Conservation (phyloP, 92 coral and sea anemone species). For the Pocillopora grandis region DNA sequence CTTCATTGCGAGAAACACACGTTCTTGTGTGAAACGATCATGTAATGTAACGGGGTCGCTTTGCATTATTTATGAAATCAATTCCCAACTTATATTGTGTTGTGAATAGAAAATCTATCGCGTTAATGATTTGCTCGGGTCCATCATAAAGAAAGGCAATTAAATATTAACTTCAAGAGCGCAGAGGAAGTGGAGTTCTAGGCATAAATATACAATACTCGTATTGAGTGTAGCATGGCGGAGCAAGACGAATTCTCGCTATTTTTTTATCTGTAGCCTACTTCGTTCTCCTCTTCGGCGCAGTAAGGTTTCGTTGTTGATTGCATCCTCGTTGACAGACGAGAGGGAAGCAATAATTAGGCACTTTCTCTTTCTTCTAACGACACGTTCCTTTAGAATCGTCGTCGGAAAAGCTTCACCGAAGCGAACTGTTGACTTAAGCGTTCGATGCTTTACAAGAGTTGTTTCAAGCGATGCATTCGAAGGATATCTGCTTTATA, state of each 20-base stretch:
- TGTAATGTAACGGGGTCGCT: conserved; percentile 21
- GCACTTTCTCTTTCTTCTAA: background rate
- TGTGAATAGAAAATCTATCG: conserved; percentile 71
- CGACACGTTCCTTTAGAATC: background rate
- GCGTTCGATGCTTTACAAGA: background rate
- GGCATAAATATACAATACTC: conserved; percentile 23
- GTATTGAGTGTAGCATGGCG: conserved; percentile 4
- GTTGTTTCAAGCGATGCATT: conserved; percentile 1
- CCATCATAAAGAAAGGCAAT: conserved; percentile 67
- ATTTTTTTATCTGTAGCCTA: conserved; percentile 7
- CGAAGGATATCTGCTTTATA: background rate
- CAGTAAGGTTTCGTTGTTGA: conserved; percentile 16
- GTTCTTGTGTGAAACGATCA: conserved; percentile 26
- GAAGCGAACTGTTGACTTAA: background rate
- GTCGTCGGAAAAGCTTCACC: background rate
- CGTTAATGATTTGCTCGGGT: conserved; percentile 92
- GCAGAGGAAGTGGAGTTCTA: conserved; percentile 58
- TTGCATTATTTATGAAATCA: conserved; percentile 91
- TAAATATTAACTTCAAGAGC: conserved; percentile 83
- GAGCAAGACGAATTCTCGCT: conserved; percentile 3
- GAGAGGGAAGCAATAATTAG: conserved; percentile 6
- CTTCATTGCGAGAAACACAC: background rate
- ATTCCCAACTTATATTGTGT: conserved; percentile 53
- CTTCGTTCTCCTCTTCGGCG: conserved; percentile 1
- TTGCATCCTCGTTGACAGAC: conserved; percentile 40